Percentiles rank a stretch among this genome's conserved stretches.
Evolutionary conservation across 2,797 vertebrate species (phyloP).

Genomic region (Myiothlypis coronata): DNA sequence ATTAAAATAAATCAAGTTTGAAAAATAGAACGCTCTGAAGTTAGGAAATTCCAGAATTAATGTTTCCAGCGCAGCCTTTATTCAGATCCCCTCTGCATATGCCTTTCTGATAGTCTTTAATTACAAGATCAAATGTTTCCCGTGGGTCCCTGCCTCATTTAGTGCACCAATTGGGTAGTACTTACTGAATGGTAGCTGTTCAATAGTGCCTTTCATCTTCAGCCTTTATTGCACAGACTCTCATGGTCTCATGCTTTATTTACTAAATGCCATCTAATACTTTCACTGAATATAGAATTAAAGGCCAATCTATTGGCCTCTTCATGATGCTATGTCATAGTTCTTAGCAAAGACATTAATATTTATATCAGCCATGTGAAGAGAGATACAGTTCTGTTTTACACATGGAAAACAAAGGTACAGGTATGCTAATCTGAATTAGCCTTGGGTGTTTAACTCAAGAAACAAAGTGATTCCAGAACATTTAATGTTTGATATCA

Average conservation of each 20-base stretch:
- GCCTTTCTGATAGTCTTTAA: not conserved
- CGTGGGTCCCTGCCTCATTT: not conserved
- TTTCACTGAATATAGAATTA: not conserved
- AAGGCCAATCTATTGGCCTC: not conserved
- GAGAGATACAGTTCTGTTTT: not conserved
- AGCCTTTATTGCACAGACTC: not conserved
- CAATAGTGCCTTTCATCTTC: not conserved
- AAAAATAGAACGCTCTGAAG: not conserved
- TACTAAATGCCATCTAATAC: not conserved
- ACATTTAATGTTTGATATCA: not conserved
- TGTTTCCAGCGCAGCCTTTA: not conserved
- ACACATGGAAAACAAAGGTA: not conserved
- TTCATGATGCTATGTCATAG: not conserved
- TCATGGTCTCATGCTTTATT: not conserved
- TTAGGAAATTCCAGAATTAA: not conserved
- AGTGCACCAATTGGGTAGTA: not conserved
- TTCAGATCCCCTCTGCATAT: not conserved
- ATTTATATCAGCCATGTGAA: not conserved
- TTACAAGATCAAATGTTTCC: not conserved
- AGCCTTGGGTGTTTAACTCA: not conserved
- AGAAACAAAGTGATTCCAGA: not conserved
- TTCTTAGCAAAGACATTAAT: not conserved
- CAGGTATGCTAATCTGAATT: not conserved
- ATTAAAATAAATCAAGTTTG: not conserved
- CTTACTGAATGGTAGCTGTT: not conserved